Evolutionary conservation across 2,888 invertebrate species (phyloP).

Genomic region (Drosophila kanekoi): DNA sequence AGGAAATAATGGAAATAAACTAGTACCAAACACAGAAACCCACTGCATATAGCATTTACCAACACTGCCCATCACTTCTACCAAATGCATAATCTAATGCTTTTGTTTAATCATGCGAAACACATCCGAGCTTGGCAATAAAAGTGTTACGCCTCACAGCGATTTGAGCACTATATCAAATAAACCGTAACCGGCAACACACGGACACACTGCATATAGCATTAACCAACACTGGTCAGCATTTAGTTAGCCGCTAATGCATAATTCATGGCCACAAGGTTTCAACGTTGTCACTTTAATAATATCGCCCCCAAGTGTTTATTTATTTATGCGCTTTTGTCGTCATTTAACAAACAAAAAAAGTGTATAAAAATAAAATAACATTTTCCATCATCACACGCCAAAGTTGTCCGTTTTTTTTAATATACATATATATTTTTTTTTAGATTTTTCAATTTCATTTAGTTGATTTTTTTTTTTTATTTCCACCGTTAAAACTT

Average conservation of each 20-base stretch:
- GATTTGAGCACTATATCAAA: not conserved
- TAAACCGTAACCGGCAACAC: not conserved
- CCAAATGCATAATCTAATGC: too few species aligned
- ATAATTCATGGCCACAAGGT: constrained; percentile 14
- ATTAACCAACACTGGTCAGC: constrained; percentile 26
- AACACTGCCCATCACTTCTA: too few species aligned
- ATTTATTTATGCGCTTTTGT: constrained; percentile 41
- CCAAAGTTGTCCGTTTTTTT: constrained; percentile 20
- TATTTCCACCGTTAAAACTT: constrained; percentile 37
- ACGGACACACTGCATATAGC: not conserved
- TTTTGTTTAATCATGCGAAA: too few species aligned
- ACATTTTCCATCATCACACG: constrained; percentile 35
- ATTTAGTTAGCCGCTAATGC: constrained; percentile 3
- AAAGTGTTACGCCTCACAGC: not conserved
- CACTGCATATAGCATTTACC: too few species aligned
- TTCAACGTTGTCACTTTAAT: constrained; percentile 14
- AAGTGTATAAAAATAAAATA: constrained; percentile 5
- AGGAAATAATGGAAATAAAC: too few species aligned
- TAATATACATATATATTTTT: not conserved
- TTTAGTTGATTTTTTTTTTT: constrained; percentile 12
- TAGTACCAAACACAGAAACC: too few species aligned
- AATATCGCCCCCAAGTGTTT: constrained; percentile 16
- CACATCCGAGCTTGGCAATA: too few species aligned
- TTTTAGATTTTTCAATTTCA: constrained; percentile 7
- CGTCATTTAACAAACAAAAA: constrained; percentile 11